Conservation (phyloP, 2,797 vertebrate genomes). For the Mus caroli region DNA sequence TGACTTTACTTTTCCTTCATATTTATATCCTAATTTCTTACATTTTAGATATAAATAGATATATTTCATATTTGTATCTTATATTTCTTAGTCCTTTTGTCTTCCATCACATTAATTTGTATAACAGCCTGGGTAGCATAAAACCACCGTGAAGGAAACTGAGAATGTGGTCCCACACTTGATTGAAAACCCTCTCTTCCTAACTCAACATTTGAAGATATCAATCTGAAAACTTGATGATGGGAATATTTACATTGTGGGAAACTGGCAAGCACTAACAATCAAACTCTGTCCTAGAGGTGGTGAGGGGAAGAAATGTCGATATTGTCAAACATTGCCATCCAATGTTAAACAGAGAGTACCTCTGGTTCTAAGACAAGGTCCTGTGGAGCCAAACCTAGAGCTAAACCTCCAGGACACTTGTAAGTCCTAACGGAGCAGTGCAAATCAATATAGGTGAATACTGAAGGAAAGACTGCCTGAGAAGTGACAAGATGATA, state of each 20-base stretch:
- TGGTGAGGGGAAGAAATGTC: background rate
- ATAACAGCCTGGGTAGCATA: background rate
- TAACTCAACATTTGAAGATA: background rate
- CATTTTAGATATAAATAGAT: background rate
- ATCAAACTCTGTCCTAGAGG: background rate
- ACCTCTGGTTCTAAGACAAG: background rate
- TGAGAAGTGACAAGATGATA: background rate
- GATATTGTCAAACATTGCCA: background rate
- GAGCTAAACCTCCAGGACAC: background rate
- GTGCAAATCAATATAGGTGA: background rate
- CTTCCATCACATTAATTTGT: background rate
- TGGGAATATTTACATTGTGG: background rate
- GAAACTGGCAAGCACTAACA: background rate
- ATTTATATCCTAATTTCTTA: background rate
- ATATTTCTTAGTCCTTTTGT: background rate
- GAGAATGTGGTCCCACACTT: background rate
- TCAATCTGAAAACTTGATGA: background rate
- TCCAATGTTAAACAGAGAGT: background rate
- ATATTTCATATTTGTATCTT: background rate
- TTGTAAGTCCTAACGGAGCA: rapidly evolving
- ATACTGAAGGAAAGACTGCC: background rate
- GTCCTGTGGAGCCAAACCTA: background rate
- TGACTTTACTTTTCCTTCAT: background rate
- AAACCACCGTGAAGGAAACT: background rate
- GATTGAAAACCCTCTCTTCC: background rate